Base-by-base conservation (phyloP, 2,888 invertebrate genomes). In the Clepsis dumicolana region DNA sequence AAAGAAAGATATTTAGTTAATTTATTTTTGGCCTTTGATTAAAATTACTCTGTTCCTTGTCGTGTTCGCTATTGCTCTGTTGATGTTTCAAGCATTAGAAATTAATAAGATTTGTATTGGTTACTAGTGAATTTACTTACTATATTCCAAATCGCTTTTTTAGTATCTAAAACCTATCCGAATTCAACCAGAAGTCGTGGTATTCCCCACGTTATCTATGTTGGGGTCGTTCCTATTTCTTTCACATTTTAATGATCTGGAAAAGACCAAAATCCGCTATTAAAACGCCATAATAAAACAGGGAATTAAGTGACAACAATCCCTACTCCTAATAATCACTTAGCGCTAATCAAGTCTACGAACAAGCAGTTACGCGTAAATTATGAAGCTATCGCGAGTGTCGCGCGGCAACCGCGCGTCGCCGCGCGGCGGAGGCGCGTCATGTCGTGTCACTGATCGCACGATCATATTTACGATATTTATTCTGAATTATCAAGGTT, bases 381-480 rank as follows among this genome's bases (percentile, higher is more conserved):
- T 35, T 35, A 35, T n/a, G n/a, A n/a, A n/a, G n/a, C n/a, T 38
- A 14, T 16, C 41, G 41, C 41, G 38, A n/a, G 64, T 29, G 64
- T 56, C 64, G 56, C 56, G 48, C 32, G 16, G n/a, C 38, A n/a
- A n/a, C 2, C 38, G 44, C 35, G 35, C 44, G 35, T 57, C 60
- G 29, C 18, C 14, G 56, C 21, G 64, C 57, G 48, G 32, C 54
- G 44, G 10, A 12, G 57, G 25, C 63, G 63, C 29, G 29, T 29
- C 14, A n/a, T 53, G 65, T 41, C 60, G 54, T 44, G 65, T 54
- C 32, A 32, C 24, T 27, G 41, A 41, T 53, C 35, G 53, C 54
- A 27, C 56, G 16, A 48, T 48, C 29, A 35, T 61, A 66, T 66
- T 62, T 66, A 66, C 66, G 66, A 56, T 44, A 53, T 59, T 35